phyloP scores from a whole-genome alignment of 2,797 vertebrate genomes.

The Falco peregrinus region DNA sequence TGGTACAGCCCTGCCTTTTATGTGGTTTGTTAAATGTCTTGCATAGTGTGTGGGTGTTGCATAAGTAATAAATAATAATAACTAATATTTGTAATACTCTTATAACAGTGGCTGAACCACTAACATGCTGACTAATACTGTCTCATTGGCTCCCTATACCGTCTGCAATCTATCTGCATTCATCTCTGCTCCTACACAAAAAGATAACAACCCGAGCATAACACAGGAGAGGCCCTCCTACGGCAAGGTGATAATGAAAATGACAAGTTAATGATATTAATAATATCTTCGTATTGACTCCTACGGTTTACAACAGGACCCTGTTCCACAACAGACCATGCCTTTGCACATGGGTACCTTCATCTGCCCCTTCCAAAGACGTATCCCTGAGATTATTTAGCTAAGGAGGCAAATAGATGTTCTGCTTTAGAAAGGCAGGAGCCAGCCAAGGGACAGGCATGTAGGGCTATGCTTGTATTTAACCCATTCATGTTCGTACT shows the following conservation, averaged over 20 bases:
- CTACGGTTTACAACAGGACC: fast-evolving
- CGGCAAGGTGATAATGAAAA: background rate
- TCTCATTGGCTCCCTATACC: conserved; percentile 4
- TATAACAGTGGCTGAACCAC: conserved; percentile 18
- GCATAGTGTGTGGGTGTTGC: conserved; percentile 1
- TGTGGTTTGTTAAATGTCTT: conserved; percentile 59
- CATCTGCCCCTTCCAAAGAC: background rate
- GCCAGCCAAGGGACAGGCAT: fast-evolving
- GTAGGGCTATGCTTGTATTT: background rate
- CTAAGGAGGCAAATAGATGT: background rate
- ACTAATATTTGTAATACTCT: conserved; percentile 52
- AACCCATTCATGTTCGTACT: background rate
- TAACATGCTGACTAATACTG: conserved; percentile 46
- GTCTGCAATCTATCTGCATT: conserved; percentile 10
- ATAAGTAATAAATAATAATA: conserved; percentile 64
- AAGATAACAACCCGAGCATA: background rate
- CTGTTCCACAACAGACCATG: background rate
- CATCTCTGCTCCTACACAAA: background rate
- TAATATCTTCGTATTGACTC: fast-evolving
- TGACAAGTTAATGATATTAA: background rate
- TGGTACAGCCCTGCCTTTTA: conserved; percentile 38
- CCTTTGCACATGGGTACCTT: background rate
- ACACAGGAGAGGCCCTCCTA: background rate
- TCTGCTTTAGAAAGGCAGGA: background rate
- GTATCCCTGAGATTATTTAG: background rate